Conservation (phyloP, 2,888 invertebrate genomes). For the Macrosiphum euphorbiae region DNA sequence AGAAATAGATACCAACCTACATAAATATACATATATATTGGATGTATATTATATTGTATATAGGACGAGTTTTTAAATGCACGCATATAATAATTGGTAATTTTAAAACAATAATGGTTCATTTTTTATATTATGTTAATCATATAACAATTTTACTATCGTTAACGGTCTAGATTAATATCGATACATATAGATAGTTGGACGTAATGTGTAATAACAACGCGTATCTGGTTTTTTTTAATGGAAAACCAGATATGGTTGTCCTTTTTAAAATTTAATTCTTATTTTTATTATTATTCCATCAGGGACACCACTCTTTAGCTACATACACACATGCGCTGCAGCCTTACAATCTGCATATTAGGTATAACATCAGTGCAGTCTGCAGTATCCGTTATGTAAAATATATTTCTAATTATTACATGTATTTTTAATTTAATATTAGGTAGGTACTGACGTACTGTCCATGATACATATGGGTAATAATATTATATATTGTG, state of each 20-base stretch:
- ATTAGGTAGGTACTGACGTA: neutral
- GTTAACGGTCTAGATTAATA: neutral
- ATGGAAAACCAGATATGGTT: neutral
- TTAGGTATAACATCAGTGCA: neutral
- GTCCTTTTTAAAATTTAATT: conserved; percentile 5
- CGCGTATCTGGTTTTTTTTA: conserved; percentile 7
- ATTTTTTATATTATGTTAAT: neutral
- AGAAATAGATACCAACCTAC: neutral
- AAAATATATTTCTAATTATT: neutral
- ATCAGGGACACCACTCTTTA: neutral
- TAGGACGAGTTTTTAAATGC: neutral
- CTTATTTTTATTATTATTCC: neutral
- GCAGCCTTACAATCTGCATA: neutral
- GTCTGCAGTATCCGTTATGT: neutral
- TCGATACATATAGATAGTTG: neutral
- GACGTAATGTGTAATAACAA: neutral
- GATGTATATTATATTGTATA: neutral
- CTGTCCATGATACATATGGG: too few species aligned
- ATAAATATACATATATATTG: neutral
- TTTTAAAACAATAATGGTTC: neutral
- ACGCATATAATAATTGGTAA: neutral
- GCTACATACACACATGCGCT: neutral
- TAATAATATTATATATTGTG: neutral
- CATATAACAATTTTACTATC: neutral
- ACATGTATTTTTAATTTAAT: neutral